Evolutionary conservation across 2,797 vertebrate species (phyloP), one percentile per base, ranked within the genome.

Genomic region (Lophotriccus pileatus): DNA sequence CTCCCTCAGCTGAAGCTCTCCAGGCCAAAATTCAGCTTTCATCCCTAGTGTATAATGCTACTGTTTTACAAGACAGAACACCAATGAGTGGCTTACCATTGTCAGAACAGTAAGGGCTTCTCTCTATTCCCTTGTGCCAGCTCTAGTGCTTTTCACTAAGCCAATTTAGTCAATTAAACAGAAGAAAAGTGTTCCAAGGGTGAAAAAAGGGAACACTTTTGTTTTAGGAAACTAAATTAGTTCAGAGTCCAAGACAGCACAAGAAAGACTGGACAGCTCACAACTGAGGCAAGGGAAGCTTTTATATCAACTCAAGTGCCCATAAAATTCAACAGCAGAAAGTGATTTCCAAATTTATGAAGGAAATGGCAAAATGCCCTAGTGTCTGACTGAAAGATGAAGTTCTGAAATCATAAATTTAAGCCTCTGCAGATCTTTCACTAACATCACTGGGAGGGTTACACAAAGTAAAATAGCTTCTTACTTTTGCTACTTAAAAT

Each of bases 161-260:
- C 58, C 82, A 83, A 66, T 81, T 88, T 62, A 86, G 72, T 64
- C 69, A 95, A 75, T 81, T 80, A 74, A 74, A 93, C 53, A 86
- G 52, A 90, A 89, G 32, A 70, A 83, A 88, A 92, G 50, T 69
- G 69, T 82, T 90, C 28, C 52, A 89, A 84, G 67, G n/a, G 47
- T 59, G 50, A 69, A 84, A 63, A 93, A 90, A 49, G 7, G 47
- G 24, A 91, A 74, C 3, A 6, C 13, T 84, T 89, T 83, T 94
- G 50, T n/a, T 89, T 86, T 41, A 53, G 64, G 46, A 70, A 89
- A 58, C 73, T 62, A 66, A 83, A 75, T 94, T 78, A 89, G 72
- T 89, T 80, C 46, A 52, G 76, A 78, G 76, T 86, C 62, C 58
- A 93, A 81, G 63, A 34, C 66, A 94, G 79, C 43, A 77, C 43